These are phyloP conservation scores for Syndactyla subalaris DNA, from an alignment of 2,797 vertebrate species.

Conservation along the genomic window DNA sequence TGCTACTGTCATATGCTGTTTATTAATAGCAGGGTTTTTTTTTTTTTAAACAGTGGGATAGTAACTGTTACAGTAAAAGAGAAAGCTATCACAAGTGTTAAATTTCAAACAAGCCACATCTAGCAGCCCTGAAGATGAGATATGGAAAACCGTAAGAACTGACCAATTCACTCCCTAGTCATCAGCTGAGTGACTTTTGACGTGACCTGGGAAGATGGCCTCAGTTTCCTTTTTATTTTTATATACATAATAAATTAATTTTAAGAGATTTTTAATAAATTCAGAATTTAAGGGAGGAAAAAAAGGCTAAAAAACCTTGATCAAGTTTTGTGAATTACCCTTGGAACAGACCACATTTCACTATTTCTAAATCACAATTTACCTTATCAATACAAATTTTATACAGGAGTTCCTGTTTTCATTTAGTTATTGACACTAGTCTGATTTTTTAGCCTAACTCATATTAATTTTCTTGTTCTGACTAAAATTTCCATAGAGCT, in stretches of 20 bases:
- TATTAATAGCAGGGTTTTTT: background rate
- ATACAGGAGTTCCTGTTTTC: background rate
- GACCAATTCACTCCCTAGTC: background rate
- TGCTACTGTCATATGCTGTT: background rate
- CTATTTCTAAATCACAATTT: background rate
- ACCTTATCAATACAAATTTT: background rate
- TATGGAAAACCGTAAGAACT: background rate
- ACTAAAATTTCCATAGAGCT: background rate
- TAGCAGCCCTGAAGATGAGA: background rate
- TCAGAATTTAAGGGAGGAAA: background rate
- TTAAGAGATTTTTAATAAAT: background rate
- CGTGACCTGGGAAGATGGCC: background rate
- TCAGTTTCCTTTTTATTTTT: background rate
- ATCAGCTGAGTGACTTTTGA: background rate
- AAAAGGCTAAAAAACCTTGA: background rate
- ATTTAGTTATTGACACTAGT: background rate
- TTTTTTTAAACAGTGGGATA: background rate
- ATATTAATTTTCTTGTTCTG: background rate
- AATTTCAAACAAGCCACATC: background rate
- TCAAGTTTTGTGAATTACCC: background rate
- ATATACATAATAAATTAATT: background rate
- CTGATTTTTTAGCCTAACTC: background rate
- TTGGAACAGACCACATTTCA: background rate
- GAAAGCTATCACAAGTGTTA: background rate
- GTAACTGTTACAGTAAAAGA: background rate